phyloP scores from a whole-genome alignment of 1,140 invertebrate genomes.

The Antheraea pernyi region DNA sequence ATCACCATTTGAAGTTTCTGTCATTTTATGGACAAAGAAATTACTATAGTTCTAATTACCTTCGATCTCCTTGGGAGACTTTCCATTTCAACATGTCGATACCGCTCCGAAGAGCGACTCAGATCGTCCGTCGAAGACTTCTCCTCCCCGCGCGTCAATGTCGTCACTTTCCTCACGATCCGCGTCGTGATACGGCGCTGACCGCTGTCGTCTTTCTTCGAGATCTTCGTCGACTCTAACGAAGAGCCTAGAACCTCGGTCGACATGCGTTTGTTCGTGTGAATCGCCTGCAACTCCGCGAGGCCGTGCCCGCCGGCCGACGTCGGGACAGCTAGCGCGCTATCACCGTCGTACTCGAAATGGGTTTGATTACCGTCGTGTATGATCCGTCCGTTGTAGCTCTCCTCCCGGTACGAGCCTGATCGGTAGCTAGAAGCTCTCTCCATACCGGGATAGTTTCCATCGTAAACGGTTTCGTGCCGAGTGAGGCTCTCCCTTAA shows the following conservation, averaged over 20 bases:
- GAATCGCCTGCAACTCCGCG: slow-evolving; percentile 85
- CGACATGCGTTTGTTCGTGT: slow-evolving; percentile 89
- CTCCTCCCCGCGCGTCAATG: slow-evolving; percentile 92
- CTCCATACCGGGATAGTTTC: slow-evolving; percentile 72
- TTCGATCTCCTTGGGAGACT: slow-evolving; percentile 81
- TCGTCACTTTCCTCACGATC: slow-evolving; percentile 94
- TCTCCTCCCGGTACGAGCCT: slow-evolving; percentile 64
- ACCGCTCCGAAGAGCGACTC: slow-evolving; percentile 70
- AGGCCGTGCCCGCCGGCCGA: slow-evolving; percentile 66
- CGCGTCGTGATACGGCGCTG: slow-evolving; percentile 90
- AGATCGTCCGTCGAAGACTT: slow-evolving; percentile 86
- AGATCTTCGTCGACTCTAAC: slow-evolving; percentile 89
- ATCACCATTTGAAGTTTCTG: no score
- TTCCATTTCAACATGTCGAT: slow-evolving; percentile 74
- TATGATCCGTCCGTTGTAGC: slow-evolving; percentile 71
- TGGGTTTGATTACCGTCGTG: slow-evolving; percentile 76
- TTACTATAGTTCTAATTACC: slow-evolving; percentile 54
- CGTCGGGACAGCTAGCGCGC: slow-evolving; percentile 58
- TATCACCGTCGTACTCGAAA: slow-evolving; percentile 74
- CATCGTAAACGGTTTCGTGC: slow-evolving; percentile 72
- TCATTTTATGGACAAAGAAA: no score
- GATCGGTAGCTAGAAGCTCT: slow-evolving; percentile 57
- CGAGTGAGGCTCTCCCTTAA: slow-evolving; percentile 67
- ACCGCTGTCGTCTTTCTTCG: slow-evolving; percentile 85
- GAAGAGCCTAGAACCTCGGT: slow-evolving; percentile 92